Evolutionary conservation across 2,888 invertebrate species (phyloP).

Genomic region (Drosophila pegasa): DNA sequence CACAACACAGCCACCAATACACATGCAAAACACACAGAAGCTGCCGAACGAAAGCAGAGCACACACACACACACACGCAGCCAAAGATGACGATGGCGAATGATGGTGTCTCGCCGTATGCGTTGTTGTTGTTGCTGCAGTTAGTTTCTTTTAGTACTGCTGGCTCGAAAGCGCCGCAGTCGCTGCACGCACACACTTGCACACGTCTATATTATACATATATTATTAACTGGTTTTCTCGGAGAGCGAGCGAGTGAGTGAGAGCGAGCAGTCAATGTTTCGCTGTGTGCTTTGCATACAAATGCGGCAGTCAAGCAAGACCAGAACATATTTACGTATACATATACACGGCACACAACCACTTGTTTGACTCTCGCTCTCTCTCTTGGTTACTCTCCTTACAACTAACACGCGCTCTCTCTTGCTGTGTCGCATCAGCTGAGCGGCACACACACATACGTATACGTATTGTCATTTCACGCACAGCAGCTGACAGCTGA

Average conservation of each 20-base stretch:
- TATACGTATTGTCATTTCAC: conserved; percentile 28
- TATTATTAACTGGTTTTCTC: conserved; percentile 56
- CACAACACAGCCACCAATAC: conserved; percentile 34
- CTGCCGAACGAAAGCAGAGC: conserved; percentile 75
- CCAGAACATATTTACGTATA: conserved; percentile 39
- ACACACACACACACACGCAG: too few species aligned
- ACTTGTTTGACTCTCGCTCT: conserved; percentile 67
- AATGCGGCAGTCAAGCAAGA: conserved; percentile 57
- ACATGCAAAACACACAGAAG: conserved; percentile 48
- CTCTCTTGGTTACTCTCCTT: conserved; percentile 12
- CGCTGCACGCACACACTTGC: conserved; percentile 25
- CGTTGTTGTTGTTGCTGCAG: conserved; percentile 44
- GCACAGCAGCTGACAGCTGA: conserved; percentile 64
- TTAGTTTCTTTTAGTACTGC: conserved; percentile 56
- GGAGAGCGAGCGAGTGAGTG: conserved; percentile 45
- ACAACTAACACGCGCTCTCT: conserved; percentile 16
- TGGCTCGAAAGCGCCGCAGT: conserved; percentile 32
- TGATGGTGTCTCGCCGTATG: conserved; percentile 27
- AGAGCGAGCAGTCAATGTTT: conserved; percentile 35
- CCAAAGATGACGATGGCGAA: conserved; percentile 63
- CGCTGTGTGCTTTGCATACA: conserved; percentile 64
- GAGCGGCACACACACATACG: conserved; percentile 27
- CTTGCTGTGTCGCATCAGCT: conserved; percentile 56
- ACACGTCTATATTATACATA: conserved; percentile 2
- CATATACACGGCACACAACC: conserved; percentile 53